These are phyloP conservation scores for Drosophila triauraria DNA, from an alignment of 1,140 invertebrate species.

Conservation along the genomic window DNA sequence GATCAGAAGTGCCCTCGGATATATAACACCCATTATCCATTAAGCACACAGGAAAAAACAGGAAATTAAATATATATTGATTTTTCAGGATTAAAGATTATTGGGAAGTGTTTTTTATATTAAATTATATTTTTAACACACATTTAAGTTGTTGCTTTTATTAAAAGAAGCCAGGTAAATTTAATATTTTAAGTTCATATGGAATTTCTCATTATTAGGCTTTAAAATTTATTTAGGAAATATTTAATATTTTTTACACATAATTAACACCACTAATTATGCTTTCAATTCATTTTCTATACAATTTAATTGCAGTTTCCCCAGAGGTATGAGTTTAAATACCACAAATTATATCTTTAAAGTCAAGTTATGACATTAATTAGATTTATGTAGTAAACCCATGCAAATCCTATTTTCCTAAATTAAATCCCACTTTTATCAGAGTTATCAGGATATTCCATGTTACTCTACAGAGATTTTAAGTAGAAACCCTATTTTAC, in stretches of 20 bases:
- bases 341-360: background rate
- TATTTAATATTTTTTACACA: background rate
- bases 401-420: background rate
- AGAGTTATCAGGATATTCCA: background rate
- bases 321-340: too few species aligned
- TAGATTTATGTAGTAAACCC: too few species aligned
- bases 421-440: background rate
- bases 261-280: background rate
- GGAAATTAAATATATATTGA: background rate
- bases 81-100: background rate
- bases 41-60: background rate
- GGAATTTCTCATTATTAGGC: background rate
- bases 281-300: too few species aligned
- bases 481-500: too few species aligned
- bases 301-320: too few species aligned
- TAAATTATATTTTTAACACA: background rate
- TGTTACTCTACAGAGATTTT: too few species aligned
- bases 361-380: too few species aligned
- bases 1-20: slow-evolving; percentile 24
- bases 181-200: rapidly evolving
- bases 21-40: slow-evolving; percentile 4
- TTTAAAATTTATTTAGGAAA: background rate
- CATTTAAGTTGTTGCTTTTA: background rate
- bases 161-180: background rate
- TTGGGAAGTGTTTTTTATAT: too few species aligned